Percentiles rank a stretch among this genome's conserved stretches.
phyloP scores from a whole-genome alignment of 2,888 invertebrate species.

The Platycheirus albimanus region DNA sequence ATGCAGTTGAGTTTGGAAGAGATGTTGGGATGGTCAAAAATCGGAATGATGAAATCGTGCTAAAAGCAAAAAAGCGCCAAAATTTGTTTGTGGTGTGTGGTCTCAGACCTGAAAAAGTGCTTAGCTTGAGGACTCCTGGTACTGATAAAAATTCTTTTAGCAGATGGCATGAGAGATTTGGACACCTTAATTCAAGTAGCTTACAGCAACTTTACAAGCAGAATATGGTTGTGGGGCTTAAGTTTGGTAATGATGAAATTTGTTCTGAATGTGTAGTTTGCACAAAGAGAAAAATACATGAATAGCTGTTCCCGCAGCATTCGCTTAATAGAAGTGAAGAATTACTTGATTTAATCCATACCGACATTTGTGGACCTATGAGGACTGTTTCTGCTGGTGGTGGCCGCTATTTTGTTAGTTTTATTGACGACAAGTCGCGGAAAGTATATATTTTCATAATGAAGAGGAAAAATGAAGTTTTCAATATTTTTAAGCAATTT shows the following conservation, averaged over 20 bases:
- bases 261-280: background rate
- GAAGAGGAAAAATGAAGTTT: background rate
- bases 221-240: background rate
- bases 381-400: background rate
- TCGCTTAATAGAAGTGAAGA: background rate
- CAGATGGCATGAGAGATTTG: background rate
- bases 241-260: background rate
- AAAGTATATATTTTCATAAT: background rate
- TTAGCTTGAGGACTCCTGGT: background rate
- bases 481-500: background rate
- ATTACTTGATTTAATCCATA: constrained; percentile 6
- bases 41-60: background rate
- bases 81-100: background rate
- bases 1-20: constrained; percentile 1
- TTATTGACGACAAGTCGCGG: background rate
- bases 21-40: background rate
- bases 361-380: constrained; percentile 5
- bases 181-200: background rate
- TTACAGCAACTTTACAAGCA: background rate
- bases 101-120: background rate
- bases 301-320: background rate
- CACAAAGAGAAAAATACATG: background rate
- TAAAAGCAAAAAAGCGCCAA: background rate
- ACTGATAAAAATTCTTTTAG: background rate
- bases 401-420: constrained; percentile 1